Evolutionary conservation across 2,113 vertebrate species (phyloP).

Genomic region (Sinosuthora webbiana): DNA sequence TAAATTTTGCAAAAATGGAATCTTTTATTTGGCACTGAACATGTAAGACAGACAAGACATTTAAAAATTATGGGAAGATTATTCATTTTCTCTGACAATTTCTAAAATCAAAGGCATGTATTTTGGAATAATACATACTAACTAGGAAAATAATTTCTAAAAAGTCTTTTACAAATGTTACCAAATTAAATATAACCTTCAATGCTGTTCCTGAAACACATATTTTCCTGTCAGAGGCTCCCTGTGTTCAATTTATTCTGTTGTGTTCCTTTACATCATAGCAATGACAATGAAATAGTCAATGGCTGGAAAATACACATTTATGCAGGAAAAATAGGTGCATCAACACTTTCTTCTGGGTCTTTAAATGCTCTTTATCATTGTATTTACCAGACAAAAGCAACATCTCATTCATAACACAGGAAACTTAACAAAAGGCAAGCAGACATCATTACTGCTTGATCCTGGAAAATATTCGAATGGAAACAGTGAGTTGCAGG

Average conservation of each 20-base stretch:
- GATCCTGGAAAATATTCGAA: background rate
- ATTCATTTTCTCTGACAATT: slow-evolving; percentile 32
- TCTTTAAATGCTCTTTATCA: background rate
- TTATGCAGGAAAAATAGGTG: background rate
- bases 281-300: background rate
- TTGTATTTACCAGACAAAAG: background rate
- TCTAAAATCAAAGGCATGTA: slow-evolving; percentile 2
- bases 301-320: background rate
- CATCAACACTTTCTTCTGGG: background rate
- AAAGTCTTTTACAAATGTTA: background rate
- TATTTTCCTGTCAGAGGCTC: background rate
- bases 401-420: background rate
- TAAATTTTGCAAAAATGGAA: background rate
- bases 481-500: background rate
- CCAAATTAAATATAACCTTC: slow-evolving; percentile 1
- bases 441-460: background rate
- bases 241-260: background rate
- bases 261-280: background rate
- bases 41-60: slow-evolving; percentile 14
- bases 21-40: slow-evolving; percentile 18
- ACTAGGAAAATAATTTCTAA: background rate
- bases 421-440: background rate
- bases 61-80: slow-evolving; percentile 4
- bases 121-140: slow-evolving; percentile 34
- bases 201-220: background rate